phyloP scores from a whole-genome alignment of 2,797 vertebrate genomes.

The Todus mexicanus region DNA sequence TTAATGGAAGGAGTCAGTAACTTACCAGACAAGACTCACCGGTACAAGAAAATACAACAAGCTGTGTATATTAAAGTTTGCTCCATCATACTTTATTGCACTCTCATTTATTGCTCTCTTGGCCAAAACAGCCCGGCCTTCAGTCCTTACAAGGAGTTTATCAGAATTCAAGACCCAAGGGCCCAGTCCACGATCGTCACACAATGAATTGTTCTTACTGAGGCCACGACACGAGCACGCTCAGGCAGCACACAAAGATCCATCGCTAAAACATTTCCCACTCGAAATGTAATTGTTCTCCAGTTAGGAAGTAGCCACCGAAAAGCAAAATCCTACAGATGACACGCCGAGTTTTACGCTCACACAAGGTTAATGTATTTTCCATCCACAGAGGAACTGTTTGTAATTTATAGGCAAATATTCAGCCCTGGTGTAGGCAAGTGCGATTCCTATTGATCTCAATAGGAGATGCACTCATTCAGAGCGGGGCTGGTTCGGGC shows the following conservation, averaged over 20 bases:
- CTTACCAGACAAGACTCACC: background rate
- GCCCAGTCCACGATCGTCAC: background rate
- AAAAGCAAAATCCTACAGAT: conserved; percentile 17
- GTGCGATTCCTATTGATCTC: conserved; percentile 30
- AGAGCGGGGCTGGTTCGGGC: background rate
- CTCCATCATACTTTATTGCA: background rate
- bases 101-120: background rate
- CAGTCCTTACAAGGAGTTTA: background rate
- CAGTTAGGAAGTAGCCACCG: conserved; percentile 12
- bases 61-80: background rate
- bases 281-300: background rate
- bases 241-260: background rate
- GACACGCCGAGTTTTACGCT: conserved; percentile 6
- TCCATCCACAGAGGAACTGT: background rate
- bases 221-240: background rate
- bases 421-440: conserved; percentile 9
- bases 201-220: background rate
- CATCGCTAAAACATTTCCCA: conserved; percentile 17
- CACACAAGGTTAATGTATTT: conserved; percentile 25
- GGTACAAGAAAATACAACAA: background rate
- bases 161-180: background rate
- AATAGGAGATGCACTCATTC: conserved; percentile 34
- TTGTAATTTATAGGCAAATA: conserved; percentile 37
- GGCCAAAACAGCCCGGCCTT: background rate
- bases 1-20: background rate